Evolutionary conservation across 2,113 vertebrate genomes (phyloP), one percentile per base, ranked within the genome.

Genomic region (Ptilonorhynchus violaceus): DNA sequence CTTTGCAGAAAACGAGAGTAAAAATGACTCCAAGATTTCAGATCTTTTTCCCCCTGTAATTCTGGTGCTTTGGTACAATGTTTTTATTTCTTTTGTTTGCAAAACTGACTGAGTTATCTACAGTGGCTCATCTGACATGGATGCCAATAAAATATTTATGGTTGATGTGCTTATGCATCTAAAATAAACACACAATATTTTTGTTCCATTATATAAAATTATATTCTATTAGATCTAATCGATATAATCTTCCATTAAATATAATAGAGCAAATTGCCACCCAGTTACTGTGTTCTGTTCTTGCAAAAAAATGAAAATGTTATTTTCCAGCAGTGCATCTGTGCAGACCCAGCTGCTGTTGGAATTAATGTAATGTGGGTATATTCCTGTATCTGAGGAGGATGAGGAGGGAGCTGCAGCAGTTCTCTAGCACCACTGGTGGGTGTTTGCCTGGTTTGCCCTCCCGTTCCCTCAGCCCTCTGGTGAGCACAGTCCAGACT

Each of bases 321-420:
- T 21, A 0, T 92, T 84, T 89, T 59, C 33, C 31, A 81, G 85
- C 56, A 27, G 35, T 0, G 37, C 47, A 3, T 19, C 77, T 69
- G 66, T 13, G 68, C 62, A 15, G 44, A 31, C 46, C 3, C 37
- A 41, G 37, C 68, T 77, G 86, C 55, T 44, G 42, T 5, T 31
- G 55, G 63, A 11, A 8, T 11, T 11, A 1, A 3, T 23, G 3
- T 24, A 4, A 3, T 6, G 3, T 1, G 0, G 66, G 17, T 3
- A 13, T 44, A 2, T 15, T 53, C 37, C 21, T 58, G 4, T 11
- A 0, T 17, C 25, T 35, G 20, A 41, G 91, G 28, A 64, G 69
- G 60, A 2, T 3, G 68, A 35, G n/a, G 31, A 2, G 2, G 7
- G 55, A 62, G 42, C 7, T 55, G 46, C 17, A 58, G 59, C 73